phyloP scores from a whole-genome alignment of 2,888 invertebrate genomes.

The Drosophila prolongata region DNA sequence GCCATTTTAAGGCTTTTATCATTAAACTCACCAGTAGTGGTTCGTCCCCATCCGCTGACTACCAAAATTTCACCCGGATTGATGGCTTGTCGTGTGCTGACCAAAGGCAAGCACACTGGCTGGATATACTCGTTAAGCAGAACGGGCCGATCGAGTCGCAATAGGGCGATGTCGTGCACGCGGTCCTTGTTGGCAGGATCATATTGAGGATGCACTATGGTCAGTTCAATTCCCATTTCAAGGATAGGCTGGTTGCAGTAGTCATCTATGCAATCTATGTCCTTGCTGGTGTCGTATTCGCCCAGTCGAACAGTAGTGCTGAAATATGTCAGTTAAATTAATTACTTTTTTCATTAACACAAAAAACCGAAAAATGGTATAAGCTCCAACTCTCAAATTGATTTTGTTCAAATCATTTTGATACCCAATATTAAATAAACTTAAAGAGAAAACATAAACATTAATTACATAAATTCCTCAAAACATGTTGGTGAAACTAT shows the following conservation, averaged over 20 bases:
- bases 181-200: slow-evolving; percentile 85
- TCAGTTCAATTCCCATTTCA: slow-evolving; percentile 87
- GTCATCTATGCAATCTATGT: slow-evolving; percentile 83
- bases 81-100: slow-evolving; percentile 76
- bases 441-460: too few species aligned
- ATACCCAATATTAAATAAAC: too few species aligned
- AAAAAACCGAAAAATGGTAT: too few species aligned
- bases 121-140: slow-evolving; percentile 86
- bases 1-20: neutral
- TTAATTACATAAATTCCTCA: too few species aligned
- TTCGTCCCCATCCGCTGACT: slow-evolving; percentile 88
- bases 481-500: too few species aligned
- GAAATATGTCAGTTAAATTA: neutral
- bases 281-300: slow-evolving; percentile 80
- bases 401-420: too few species aligned
- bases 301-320: slow-evolving; percentile 79
- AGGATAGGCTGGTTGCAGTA: slow-evolving; percentile 87
- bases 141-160: slow-evolving; percentile 87
- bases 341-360: neutral
- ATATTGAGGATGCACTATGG: slow-evolving; percentile 88
- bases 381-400: too few species aligned
- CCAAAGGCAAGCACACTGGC: slow-evolving; percentile 87
- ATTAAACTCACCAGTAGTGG: slow-evolving; percentile 83
- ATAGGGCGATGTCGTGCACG: slow-evolving; percentile 89
- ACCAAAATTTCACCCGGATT: slow-evolving; percentile 83